Base-by-base conservation (phyloP, 2,888 invertebrate species). In the Pheosia gnoma region DNA sequence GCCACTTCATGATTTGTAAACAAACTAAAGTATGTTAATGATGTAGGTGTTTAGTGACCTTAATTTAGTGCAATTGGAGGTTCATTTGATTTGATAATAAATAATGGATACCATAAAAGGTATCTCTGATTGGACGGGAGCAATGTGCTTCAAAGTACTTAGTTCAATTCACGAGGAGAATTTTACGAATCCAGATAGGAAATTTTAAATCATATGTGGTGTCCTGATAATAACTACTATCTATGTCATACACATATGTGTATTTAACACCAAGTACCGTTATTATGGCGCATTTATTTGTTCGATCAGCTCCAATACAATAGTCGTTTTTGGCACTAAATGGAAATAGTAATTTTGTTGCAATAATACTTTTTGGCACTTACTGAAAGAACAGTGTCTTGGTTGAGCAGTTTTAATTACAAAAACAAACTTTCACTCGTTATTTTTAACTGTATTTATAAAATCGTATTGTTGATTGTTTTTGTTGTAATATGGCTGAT, bases 1-100 rank as follows among this genome's bases (percentile, higher is more conserved):
- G 59, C 55, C 54, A 65, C 59, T 61, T 25, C 43, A 58, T 55
- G 61, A 68, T 71, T 64, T 56, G 65, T 78, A 75, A 75, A 77
- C 78, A 78, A 70, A 59, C 59, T 60, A 45, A 56, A 62, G 61
- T 59, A 55, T 57, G 58, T 52, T 66, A 66, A 72, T 74, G 60
- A 74, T 57, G 63, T 63, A 65, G 45, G 45, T n/a, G 39, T 58
- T 43, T 65, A 61, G 56, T 71, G 62, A 59, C 55, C 60, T 65
- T 55, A 58, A 58, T 67, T 67, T 68, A 67, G 37, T n/a, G 41
- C n/a, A 53, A 36, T 58, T 66, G 61, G 52, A 13, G 59, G 10
- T 25, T 60, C 13, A 60, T 49, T 57, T 25, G 47, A 52, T 52
- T 45, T 25, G 54, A 52, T 52, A 39, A 38, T 45, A 38, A 54